Evolutionary conservation across 2,797 vertebrate genomes (phyloP).

Genomic region (Babyrousa celebensis): DNA sequence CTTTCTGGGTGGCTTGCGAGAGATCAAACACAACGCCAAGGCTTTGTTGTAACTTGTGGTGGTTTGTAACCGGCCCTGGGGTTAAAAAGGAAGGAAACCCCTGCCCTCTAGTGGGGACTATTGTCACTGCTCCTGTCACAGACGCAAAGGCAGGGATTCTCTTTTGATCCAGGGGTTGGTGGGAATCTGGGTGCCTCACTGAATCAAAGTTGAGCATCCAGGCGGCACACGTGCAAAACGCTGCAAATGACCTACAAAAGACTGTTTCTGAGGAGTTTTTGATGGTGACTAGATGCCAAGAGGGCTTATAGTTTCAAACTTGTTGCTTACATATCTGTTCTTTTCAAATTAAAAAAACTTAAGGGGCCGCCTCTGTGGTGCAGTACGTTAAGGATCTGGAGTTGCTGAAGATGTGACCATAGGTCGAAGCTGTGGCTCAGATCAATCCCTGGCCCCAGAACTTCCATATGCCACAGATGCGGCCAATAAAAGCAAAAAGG

Average conservation of each 20-base stretch:
- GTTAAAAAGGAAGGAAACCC: neutral
- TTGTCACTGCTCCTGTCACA: neutral
- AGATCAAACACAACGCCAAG: neutral
- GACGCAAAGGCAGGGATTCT: neutral
- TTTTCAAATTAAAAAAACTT: neutral
- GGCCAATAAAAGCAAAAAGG: no score
- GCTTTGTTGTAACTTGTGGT: neutral
- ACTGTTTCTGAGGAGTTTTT: neutral
- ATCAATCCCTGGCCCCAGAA: no score
- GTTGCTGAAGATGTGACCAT: no score
- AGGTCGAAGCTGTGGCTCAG: no score
- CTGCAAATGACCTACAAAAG: neutral
- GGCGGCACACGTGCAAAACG: neutral
- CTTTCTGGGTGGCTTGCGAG: rapidly evolving
- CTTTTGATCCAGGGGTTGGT: neutral
- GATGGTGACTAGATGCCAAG: neutral
- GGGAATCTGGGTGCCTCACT: neutral
- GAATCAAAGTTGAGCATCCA: rapidly evolving
- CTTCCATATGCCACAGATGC: no score
- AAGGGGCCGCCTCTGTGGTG: no score
- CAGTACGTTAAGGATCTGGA: no score
- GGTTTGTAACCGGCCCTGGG: rapidly evolving
- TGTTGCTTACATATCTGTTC: neutral
- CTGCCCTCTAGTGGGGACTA: constrained; percentile 83
- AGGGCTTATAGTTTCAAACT: neutral